phyloP scores from a whole-genome alignment of 2,113 vertebrate genomes.

The Nematolebias whitei region DNA sequence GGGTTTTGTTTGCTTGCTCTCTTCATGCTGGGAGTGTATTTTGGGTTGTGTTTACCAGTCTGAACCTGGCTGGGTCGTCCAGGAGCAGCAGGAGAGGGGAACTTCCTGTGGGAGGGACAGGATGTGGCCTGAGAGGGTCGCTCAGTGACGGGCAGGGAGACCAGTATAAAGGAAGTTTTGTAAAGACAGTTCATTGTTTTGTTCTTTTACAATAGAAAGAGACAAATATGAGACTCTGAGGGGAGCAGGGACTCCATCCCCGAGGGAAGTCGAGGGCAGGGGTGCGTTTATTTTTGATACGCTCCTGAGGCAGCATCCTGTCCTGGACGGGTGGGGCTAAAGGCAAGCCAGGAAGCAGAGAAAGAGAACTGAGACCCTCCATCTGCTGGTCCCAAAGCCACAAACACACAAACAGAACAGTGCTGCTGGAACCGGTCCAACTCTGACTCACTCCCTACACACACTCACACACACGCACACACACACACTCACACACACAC shows the following conservation, averaged over 20 bases:
- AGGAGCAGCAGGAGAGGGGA: constrained; percentile 67
- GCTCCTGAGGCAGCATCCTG: constrained; percentile 93
- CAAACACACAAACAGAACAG: constrained; percentile 33
- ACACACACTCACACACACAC: constrained; percentile 54
- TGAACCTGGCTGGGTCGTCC: constrained; percentile 51
- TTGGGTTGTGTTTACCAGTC: constrained; percentile 52
- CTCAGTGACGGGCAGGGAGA: constrained; percentile 22
- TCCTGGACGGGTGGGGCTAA: constrained; percentile 92
- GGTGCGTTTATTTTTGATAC: constrained; percentile 85
- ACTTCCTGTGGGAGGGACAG: constrained; percentile 65
- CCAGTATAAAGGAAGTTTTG: constrained; percentile 2
- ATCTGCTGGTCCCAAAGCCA: constrained; percentile 95
- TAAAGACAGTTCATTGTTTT: background rate
- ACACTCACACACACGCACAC: constrained; percentile 69
- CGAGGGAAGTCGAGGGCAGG: constrained; percentile 53
- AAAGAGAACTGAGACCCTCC: constrained; percentile 94
- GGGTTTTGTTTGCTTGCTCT: constrained; percentile 16
- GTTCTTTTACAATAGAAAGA: constrained; percentile 1
- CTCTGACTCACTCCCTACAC: constrained; percentile 56
- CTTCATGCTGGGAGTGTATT: constrained; percentile 61
- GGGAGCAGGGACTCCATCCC: constrained; percentile 54
- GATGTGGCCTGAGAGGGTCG: constrained; percentile 54
- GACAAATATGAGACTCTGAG: constrained; percentile 4
- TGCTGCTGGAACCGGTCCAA: constrained; percentile 91
- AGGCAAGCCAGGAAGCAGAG: constrained; percentile 86